Conservation (phyloP, 2,113 vertebrate species). For the Synodontis membranacea region DNA sequence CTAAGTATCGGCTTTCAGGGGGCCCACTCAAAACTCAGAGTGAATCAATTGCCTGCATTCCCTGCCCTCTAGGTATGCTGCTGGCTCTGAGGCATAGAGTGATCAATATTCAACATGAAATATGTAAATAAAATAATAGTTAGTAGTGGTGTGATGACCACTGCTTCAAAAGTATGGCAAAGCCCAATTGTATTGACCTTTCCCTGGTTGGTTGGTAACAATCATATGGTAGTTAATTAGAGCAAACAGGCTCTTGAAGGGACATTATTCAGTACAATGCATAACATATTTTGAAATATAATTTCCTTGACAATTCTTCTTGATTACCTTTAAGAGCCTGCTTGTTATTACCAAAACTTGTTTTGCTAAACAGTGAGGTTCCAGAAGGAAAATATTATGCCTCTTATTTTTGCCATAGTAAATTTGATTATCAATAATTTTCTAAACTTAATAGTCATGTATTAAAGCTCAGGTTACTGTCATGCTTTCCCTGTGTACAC, state of each 20-base stretch:
- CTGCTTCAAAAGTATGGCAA: not conserved
- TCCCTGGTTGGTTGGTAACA: no score
- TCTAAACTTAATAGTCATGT: not conserved
- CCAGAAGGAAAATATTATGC: not conserved
- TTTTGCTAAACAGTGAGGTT: not conserved
- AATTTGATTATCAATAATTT: not conserved
- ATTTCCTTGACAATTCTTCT: no score
- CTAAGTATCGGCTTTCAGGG: not conserved
- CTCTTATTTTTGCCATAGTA: not conserved
- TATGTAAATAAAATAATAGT: not conserved
- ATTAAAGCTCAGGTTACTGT: no score
- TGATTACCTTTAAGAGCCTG: not conserved
- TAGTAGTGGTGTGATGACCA: not conserved
- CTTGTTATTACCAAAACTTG: no score
- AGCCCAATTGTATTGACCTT: no score
- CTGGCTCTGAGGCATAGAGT: not conserved
- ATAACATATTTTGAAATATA: not conserved
- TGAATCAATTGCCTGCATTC: not conserved
- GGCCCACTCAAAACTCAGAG: not conserved
- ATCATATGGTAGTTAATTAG: not conserved
- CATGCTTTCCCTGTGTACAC: no score
- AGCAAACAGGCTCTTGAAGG: not conserved
- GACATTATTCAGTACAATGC: not conserved
- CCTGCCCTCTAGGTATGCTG: not conserved
- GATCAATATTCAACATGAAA: not conserved